phyloP scores from a whole-genome alignment of 2,113 vertebrate genomes.

The Toxotes jaculatrix region DNA sequence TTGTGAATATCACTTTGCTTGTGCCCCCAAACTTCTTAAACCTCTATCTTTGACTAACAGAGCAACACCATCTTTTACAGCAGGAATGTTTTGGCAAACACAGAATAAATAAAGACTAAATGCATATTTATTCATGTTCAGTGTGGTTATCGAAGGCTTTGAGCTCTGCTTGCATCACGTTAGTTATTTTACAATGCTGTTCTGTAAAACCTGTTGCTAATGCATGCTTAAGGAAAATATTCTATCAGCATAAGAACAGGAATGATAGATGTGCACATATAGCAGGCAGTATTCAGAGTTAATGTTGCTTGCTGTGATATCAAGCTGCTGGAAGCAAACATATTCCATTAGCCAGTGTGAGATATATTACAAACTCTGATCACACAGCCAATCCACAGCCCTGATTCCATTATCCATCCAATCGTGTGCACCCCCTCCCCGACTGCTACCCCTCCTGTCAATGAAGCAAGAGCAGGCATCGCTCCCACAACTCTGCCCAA shows the following conservation, averaged over 20 bases:
- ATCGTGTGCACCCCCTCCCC: constrained; percentile 10
- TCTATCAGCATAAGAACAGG: not conserved
- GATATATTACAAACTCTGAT: constrained; percentile 48
- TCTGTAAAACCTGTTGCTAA: constrained; percentile 52
- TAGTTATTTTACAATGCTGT: constrained; percentile 6
- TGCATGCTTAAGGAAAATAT: constrained; percentile 10
- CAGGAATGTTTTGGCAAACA: constrained; percentile 2
- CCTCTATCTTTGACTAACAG: constrained; percentile 45
- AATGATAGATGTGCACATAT: constrained; percentile 40
- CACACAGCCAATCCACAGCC: constrained; percentile 57
- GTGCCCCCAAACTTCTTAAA: constrained; percentile 53
- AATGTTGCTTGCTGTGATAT: constrained; percentile 62
- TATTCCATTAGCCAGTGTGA: constrained; percentile 59
- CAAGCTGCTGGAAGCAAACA: constrained; percentile 67
- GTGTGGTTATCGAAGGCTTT: constrained; percentile 22
- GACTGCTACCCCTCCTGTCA: constrained; percentile 16
- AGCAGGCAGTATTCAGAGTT: constrained; percentile 44
- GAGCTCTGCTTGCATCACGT: constrained; percentile 10
- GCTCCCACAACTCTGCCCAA: constrained; percentile 45
- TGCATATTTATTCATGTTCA: not conserved
- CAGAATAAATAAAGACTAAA: constrained; percentile 27
- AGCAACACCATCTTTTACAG: constrained; percentile 42
- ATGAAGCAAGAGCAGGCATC: constrained; percentile 55
- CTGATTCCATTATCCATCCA: constrained; percentile 59
- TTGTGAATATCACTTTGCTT: constrained; percentile 64